Percentiles rank a stretch among this genome's conserved stretches.
Evolutionary conservation across 1,140 invertebrate species (phyloP).

Genomic region (Stegodyphus dumicola): DNA sequence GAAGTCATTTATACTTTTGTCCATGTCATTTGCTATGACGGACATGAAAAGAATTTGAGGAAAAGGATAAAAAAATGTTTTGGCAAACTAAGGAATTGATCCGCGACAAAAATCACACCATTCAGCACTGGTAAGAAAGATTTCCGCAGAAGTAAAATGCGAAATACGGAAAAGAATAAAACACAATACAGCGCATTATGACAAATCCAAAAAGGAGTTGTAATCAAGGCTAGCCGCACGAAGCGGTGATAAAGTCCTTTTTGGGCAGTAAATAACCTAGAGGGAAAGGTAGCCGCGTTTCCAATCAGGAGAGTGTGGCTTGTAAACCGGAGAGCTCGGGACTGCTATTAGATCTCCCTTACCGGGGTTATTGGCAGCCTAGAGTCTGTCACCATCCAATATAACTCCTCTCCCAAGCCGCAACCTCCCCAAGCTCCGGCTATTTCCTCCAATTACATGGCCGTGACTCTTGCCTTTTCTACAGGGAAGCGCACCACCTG

Average conservation of each 20-base stretch:
- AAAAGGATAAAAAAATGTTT: too few relatives aligned
- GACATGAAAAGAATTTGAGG: too few relatives aligned
- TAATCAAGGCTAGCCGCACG: constrained; percentile 48
- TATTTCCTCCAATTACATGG: constrained; percentile 46
- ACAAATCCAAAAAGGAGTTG: constrained; percentile 31
- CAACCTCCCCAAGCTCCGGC: constrained; percentile 45
- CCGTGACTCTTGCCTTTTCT: constrained; percentile 34
- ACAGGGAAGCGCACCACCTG: not conserved
- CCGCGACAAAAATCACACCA: too few relatives aligned
- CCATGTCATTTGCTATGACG: too few relatives aligned
- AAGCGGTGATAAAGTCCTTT: constrained; percentile 52
- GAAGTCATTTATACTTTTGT: too few relatives aligned
- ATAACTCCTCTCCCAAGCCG: constrained; percentile 28
- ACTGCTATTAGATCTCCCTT: constrained; percentile 48
- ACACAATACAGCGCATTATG: constrained; percentile 33
- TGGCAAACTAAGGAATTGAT: too few relatives aligned
- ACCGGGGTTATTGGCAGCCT: constrained; percentile 28
- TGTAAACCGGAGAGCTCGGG: constrained; percentile 36
- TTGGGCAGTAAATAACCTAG: constrained; percentile 37
- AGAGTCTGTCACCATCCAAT: constrained; percentile 53
- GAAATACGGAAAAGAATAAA: not conserved
- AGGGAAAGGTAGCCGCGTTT: constrained; percentile 43
- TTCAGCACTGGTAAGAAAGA: not conserved
- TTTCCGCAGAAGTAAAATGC: not conserved
- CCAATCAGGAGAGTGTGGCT: constrained; percentile 48